These are phyloP conservation scores for Microcaecilia unicolor DNA, from an alignment of 2,797 vertebrate genomes.

Conservation along the genomic window DNA sequence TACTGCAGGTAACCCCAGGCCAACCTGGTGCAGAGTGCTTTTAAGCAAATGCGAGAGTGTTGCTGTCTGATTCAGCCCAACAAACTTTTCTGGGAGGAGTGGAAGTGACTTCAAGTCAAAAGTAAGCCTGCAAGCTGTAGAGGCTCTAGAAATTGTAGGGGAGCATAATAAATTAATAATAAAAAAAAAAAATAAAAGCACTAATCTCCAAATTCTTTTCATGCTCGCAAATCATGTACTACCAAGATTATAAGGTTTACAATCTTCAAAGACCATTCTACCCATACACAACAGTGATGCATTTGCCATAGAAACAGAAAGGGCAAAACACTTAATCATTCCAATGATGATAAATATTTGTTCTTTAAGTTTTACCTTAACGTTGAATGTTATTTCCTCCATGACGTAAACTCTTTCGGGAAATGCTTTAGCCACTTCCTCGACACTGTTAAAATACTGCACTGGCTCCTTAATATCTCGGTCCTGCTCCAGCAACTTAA, in stretches of 20 bases:
- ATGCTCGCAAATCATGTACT: no score
- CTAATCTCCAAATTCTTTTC: conserved; percentile 18
- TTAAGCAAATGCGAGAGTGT: no score
- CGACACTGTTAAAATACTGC: conserved; percentile 96
- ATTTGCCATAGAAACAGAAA: conserved; percentile 10
- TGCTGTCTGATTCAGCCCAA: no score
- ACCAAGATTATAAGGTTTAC: no score
- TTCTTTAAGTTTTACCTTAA: conserved; percentile 75
- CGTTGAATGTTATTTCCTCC: conserved; percentile 98
- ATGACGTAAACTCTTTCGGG: conserved; percentile 97
- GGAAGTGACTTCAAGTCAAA: no score
- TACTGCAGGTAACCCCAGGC: no score
- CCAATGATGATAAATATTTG: conserved; percentile 46
- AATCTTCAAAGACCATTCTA: no score
- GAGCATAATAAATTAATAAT: no score
- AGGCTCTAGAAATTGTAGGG: no score
- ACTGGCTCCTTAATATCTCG: conserved; percentile 96
- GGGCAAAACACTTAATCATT: conserved; percentile 28
- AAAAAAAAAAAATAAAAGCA: conserved; percentile 3
- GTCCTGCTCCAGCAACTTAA: conserved; percentile 97
- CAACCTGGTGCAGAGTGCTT: no score
- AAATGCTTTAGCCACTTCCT: conserved; percentile 98
- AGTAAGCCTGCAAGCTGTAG: no score
- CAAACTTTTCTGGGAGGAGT: no score
- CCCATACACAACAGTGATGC: background rate